These are phyloP conservation scores for Achatina immaculata DNA, from an alignment of 1,140 invertebrate genomes.

Conservation along the genomic window DNA sequence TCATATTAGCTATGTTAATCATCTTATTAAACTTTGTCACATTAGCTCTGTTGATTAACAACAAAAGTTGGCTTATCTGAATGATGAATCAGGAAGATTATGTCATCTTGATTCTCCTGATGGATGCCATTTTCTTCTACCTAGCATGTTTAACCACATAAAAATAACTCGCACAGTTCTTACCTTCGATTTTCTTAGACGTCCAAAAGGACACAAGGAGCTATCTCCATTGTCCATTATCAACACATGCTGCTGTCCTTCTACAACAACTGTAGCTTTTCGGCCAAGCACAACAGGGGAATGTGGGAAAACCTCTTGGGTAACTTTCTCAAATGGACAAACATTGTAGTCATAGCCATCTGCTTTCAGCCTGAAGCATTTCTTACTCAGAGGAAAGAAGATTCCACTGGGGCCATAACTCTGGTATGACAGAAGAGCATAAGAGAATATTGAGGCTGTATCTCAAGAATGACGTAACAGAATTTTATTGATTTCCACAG, in stretches of 20 bases:
- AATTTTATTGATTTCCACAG: no score
- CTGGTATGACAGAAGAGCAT: constrained; percentile 44
- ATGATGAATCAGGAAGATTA: no score
- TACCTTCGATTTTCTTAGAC: constrained; percentile 50
- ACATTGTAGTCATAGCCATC: constrained; percentile 52
- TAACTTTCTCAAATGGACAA: constrained; percentile 56
- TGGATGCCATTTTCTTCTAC: no score
- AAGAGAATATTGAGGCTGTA: background rate
- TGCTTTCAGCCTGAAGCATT: constrained; percentile 46
- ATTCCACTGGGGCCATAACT: constrained; percentile 53
- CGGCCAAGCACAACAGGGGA: constrained; percentile 39
- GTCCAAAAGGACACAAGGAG: constrained; percentile 45
- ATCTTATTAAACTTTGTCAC: background rate
- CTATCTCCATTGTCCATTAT: constrained; percentile 51
- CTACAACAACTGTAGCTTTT: background rate
- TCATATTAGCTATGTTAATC: background rate
- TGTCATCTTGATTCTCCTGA: no score
- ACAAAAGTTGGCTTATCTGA: no score
- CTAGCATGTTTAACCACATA: background rate
- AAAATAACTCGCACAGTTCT: background rate
- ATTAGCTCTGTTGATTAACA: no score
- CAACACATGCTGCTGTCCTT: constrained; percentile 36
- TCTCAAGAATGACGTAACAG: no score
- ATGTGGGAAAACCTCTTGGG: constrained; percentile 41
- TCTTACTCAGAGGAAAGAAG: constrained; percentile 52